Evolutionary conservation across 2,113 vertebrate species (phyloP), one percentile per base, ranked within the genome.

Genomic region (Hydrolagus affinis): DNA sequence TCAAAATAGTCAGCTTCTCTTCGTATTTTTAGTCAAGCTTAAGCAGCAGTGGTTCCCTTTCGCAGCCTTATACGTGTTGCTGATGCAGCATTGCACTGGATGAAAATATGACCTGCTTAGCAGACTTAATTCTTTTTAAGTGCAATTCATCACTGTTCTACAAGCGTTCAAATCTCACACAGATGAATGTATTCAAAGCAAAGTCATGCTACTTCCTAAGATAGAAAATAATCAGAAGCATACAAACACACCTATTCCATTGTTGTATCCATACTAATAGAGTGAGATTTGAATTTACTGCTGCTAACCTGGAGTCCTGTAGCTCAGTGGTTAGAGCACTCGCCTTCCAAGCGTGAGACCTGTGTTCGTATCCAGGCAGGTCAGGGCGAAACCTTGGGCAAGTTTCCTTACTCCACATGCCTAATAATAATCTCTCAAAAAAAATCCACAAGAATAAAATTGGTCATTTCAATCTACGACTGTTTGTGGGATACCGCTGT

Each of bases 231-330:
- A 83, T 66, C 25, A 28, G 62, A 83, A 83, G 78, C 30, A 83
- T 30, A 64, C 78, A 83, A 83, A 83, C 28, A 25, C 62, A 83
- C 62, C 28, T 83, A 21, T 2, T 17, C 78, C 44, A 44, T 68
- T 68, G 78, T 32, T 25, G 66, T 25, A 83, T 68, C 60, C 60
- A 30, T 28, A 83, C 12, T 83, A 83, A 83, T 68, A 83, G 66
- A 83, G 78, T 83, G 66, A 19, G 28, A 83, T 83, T 83, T 83
- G 78, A 66, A 83, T 83, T 66, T 68, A 32, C 15, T 83, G 78
- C 78, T 83, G 66, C 15, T 62, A 83, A 64, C 62, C 66, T n/a
- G n/a, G n/a, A n/a, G n/a, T n/a, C n/a, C n/a, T n/a, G n/a, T n/a
- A n/a, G n/a, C n/a, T n/a, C n/a, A n/a, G n/a, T n/a, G n/a, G n/a